Evolutionary conservation across 2,888 invertebrate genomes (phyloP).

Genomic region (Deladenus siricidicola): DNA sequence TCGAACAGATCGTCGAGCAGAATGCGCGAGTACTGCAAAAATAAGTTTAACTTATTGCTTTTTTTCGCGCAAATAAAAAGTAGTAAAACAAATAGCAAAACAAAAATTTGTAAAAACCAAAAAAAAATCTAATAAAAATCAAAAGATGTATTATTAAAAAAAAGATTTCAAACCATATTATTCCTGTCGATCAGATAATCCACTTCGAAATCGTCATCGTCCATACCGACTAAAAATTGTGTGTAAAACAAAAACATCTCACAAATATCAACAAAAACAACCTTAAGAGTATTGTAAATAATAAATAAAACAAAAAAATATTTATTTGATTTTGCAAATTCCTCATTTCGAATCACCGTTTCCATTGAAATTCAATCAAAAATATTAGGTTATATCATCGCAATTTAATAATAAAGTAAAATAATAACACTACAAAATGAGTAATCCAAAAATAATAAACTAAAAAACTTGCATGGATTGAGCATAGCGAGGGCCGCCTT

Average conservation of each 20-base stretch:
- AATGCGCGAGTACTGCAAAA: conserved; percentile 6
- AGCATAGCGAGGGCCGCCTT: conserved; percentile 4
- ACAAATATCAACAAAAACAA: not conserved
- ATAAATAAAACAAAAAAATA: too few species aligned
- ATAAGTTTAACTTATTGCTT: not conserved
- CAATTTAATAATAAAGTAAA: too few species aligned
- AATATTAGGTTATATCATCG: too few species aligned
- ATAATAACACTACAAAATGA: too few species aligned
- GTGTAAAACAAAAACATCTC: too few species aligned
- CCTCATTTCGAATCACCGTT: too few species aligned
- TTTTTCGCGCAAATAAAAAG: not conserved
- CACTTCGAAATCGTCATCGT: conserved; percentile 44
- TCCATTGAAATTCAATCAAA: too few species aligned
- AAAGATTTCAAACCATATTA: conserved; percentile 22
- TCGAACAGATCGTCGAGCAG: conserved; percentile 36
- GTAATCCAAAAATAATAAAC: too few species aligned
- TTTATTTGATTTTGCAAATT: too few species aligned
- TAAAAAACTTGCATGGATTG: conserved; percentile 1
- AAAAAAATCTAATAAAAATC: not conserved
- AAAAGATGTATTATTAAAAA: not conserved
- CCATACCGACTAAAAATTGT: conserved; percentile 31
- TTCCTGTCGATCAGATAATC: conserved; percentile 37
- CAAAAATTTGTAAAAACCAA: too few species aligned
- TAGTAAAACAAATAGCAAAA: too few species aligned
- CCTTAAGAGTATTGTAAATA: too few species aligned